Base-by-base conservation (phyloP, 2,888 invertebrate genomes). In the Hirtodrosophila histrioides region DNA sequence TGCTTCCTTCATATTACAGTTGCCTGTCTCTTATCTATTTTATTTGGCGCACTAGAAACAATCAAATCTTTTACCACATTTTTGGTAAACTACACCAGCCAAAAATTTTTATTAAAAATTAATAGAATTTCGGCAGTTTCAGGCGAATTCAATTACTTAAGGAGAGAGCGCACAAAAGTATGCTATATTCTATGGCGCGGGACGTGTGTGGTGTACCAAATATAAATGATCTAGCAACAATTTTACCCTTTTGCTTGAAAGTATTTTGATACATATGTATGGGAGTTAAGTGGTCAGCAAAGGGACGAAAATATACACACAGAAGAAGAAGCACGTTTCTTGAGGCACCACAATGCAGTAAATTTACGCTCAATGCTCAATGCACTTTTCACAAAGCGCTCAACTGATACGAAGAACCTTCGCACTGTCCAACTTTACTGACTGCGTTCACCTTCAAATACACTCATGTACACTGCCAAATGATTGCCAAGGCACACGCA, bases 111-210 rank as follows among this genome's bases (percentile, higher is more conserved):
- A 68, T 69, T 69, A 68, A 51, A 51, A 56, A 37, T 55, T 62
- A 62, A 53, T 69, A 29, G 55, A 43, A 48, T 56, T 48, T 50
- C 45, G 46, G 49, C 45, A 48, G 43, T 39, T 49, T 48, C 11
- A 35, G 29, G 4, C 3, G 44, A 67, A 67, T 67, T 67, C 69
- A 69, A 56, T 69, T 69, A 46, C 46, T 36, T 51, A 37, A 36
- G 3, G 33, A 12, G 8, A 46, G 9, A 23, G 40, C 60, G 33
- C 55, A 61, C 48, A 56, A 69, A 69, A 49, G 48, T 56, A 62
- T 62, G 69, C 48, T 17, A 48, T 35, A 37, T 24, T 50, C 23
- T 39, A 12, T 29, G 6, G 1, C 2, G 4, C 3, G 4, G 46
- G 24, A 45, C 49, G 48, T 63, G 41, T 50, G 50, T 12, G 27